Evolutionary conservation across 2,888 invertebrate genomes (phyloP).

Genomic region (Agrilus biguttatus): DNA sequence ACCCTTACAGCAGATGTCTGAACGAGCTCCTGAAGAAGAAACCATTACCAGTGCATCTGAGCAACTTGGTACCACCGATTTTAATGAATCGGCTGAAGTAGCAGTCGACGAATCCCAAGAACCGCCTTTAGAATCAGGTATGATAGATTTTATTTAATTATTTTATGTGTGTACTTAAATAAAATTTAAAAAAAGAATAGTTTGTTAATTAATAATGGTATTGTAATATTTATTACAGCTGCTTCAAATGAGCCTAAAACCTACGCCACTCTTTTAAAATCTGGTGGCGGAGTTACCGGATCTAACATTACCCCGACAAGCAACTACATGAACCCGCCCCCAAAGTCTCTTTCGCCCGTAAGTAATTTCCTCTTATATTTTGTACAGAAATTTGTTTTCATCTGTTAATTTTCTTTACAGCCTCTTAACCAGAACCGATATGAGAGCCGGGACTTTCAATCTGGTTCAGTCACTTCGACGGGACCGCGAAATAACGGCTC

Average conservation of each 20-base stretch:
- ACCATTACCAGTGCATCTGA: no score
- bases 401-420: constrained; percentile 14
- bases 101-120: constrained; percentile 4
- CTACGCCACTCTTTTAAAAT: constrained; percentile 74
- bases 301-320: constrained; percentile 17
- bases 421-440: constrained; percentile 27
- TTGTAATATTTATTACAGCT: constrained; percentile 6
- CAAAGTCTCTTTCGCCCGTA: constrained; percentile 33
- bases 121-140: constrained; percentile 6
- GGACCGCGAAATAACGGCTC: constrained; percentile 11
- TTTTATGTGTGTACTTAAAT: neutral
- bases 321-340: constrained; percentile 23
- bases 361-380: constrained; percentile 8
- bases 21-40: no score
- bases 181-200: neutral
- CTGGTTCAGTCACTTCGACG: constrained; percentile 8
- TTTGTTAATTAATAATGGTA: neutral
- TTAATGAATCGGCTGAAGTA: neutral
- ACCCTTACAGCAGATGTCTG: neutral
- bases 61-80: no score
- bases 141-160: neutral
- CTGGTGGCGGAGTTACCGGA: constrained; percentile 22
- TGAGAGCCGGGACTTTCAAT: constrained; percentile 26
- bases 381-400: constrained; percentile 1
- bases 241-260: constrained; percentile 63